phyloP scores from a whole-genome alignment of 2,888 invertebrate genomes.

The Eristalis tenax region DNA sequence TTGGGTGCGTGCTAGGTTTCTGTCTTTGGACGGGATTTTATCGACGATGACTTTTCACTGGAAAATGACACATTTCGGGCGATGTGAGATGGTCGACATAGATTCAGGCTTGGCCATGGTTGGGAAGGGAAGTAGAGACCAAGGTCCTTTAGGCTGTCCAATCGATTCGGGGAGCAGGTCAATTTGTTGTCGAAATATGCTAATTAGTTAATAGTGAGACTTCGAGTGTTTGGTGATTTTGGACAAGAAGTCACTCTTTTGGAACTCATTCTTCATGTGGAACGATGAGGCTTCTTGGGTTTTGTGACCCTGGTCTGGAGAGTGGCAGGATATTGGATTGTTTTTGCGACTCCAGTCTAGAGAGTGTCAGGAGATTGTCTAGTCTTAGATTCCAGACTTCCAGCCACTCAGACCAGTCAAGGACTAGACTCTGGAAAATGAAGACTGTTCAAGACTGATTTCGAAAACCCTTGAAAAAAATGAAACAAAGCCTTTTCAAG shows the following conservation, averaged over 20 bases:
- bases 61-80: neutral
- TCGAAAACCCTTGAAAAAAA: no score
- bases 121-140: neutral
- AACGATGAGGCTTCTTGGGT: neutral
- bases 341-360: no score
- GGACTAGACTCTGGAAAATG: no score
- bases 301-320: neutral
- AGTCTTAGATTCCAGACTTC: no score
- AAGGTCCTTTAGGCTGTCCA: neutral
- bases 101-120: neutral
- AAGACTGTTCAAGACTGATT: no score
- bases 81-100: neutral
- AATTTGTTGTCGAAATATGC: neutral
- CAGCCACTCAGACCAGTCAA: no score
- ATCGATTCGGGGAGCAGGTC: neutral
- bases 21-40: neutral
- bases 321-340: no score
- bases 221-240: neutral
- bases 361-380: no score
- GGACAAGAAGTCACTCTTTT: neutral
- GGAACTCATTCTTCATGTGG: neutral
- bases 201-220: neutral
- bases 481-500: no score
- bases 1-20: slow-evolving; percentile 42
- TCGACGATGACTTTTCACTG: neutral